A percentile compares a stretch with the other conserved stretches of the same genome.
Evolutionary conservation across 64 coral and sea anemone species (phyloP).

Genomic region (Trachythela sp.): DNA sequence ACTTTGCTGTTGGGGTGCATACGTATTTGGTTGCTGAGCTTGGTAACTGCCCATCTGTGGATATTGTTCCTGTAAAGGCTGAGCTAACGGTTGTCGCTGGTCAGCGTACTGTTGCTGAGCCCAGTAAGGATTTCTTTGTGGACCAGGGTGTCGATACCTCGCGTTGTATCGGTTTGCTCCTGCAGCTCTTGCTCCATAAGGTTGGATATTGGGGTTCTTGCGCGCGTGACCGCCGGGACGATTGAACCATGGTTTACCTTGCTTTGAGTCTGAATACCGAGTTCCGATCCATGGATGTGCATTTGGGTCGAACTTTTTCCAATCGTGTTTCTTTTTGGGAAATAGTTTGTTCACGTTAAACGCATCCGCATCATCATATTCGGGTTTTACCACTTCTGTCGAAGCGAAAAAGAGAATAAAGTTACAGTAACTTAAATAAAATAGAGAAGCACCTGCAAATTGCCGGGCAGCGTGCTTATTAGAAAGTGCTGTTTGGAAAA

Average conservation of each 20-base stretch:
- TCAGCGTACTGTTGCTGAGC: not conserved
- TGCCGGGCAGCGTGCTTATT: not conserved
- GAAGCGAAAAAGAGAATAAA: not conserved
- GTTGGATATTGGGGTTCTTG: not conserved
- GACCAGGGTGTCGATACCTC: not conserved
- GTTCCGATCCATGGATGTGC: slow-evolving; percentile 9
- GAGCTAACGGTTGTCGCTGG: not conserved
- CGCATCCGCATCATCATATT: not conserved
- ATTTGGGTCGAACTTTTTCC: not conserved
- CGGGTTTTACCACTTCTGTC: not conserved
- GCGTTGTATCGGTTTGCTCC: not conserved
- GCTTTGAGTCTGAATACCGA: not conserved
- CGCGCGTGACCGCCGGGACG: not conserved
- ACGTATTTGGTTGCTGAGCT: not conserved
- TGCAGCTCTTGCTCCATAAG: not conserved
- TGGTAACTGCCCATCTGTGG: not conserved
- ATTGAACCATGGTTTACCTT: not conserved
- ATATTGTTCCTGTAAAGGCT: not conserved
- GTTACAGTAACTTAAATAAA: not conserved
- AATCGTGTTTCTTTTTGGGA: not conserved
- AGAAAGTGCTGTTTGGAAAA: too few relatives aligned
- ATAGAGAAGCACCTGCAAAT: not conserved
- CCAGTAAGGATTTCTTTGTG: not conserved
- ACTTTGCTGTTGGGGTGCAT: not conserved
- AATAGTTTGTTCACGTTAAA: slow-evolving; percentile 10